Base-by-base conservation (phyloP, 2,797 vertebrate genomes). In the Coendou prehensilis region DNA sequence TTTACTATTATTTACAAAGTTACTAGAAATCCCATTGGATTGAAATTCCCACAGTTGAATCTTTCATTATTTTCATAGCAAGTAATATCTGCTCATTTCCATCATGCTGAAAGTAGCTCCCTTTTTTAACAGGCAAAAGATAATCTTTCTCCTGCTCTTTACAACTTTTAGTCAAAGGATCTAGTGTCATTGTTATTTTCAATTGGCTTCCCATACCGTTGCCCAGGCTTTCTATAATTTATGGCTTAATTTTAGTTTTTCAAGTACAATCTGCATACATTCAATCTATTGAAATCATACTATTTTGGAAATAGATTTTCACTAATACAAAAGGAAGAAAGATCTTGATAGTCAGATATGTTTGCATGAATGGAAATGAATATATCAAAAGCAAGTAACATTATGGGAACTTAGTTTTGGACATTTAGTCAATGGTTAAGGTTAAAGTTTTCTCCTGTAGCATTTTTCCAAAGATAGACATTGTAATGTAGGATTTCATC, bases 1-100 rank as follows among this genome's bases (percentile, higher is more conserved):
- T 95, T 96, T 96, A 95, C 86, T 87, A 75, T 92, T 97, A 96
- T 94, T 97, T 96, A 91, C 94, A 95, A 91, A 93, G 86, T 81
- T 89, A 63, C 41, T 83, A 22, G 78, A 93, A 95, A 93, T 93
- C 69, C 41, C n/a, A 17, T 14, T 57, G 15, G 15, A 80, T 15
- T 96, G n/a, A 91, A 97, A 91, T 93, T 17, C 6, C 10, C 52
- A 50, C 8, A 50, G 41, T 47, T 67, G 33, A 91, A 47, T 92
- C 54, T 94, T 91, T 90, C 73, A 85, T 96, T 95, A 87, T 95
- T 93, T 76, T 89, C 75, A 47, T 78, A 83, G 82, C 57, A 86
- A 63, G 67, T 45, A 81, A 88, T 83, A 93, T 83, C 56, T 71
- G 13, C 79, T 91, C 63, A 84, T 94, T 50, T 94, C 73, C 52